Evolutionary conservation across 2,113 vertebrate species (phyloP).

Genomic region (Fukomys damarensis): DNA sequence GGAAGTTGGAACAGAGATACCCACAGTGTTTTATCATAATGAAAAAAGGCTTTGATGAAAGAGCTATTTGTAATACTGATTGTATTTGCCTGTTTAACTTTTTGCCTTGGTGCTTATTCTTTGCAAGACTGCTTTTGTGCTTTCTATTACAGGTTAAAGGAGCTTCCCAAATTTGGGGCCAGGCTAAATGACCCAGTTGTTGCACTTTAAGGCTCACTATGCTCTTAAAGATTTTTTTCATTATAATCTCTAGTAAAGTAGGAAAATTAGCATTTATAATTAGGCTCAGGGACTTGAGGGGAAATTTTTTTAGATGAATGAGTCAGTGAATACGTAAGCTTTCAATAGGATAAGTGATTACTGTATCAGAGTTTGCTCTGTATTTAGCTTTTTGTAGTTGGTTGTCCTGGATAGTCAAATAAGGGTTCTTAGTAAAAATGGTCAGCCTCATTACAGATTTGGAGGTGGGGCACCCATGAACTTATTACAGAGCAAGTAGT

Average conservation of each 20-base stretch:
- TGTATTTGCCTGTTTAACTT: constrained; percentile 39
- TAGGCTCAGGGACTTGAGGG: constrained; percentile 22
- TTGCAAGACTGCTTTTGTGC: constrained; percentile 41
- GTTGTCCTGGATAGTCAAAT: constrained; percentile 37
- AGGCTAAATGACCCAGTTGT: constrained; percentile 25
- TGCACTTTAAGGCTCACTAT: constrained; percentile 22
- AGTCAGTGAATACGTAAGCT: constrained; percentile 23
- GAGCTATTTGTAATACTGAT: background rate
- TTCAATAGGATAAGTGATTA: constrained; percentile 57
- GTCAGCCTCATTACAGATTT: background rate
- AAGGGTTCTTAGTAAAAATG: constrained; percentile 3
- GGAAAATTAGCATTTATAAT: constrained; percentile 46
- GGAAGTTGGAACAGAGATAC: background rate
- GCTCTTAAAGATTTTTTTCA: constrained; percentile 38
- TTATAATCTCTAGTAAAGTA: constrained; percentile 28
- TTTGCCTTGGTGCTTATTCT: constrained; percentile 41
- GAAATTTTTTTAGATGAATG: constrained; percentile 43
- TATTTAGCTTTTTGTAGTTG: constrained; percentile 44
- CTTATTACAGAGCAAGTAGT: background rate
- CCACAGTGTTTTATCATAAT: constrained; percentile 18
- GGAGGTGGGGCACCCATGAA: background rate
- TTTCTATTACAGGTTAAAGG: constrained; percentile 10
- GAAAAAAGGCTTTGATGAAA: constrained; percentile 1
- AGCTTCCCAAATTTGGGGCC: constrained; percentile 14
- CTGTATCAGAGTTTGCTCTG: constrained; percentile 35